Percentiles rank a stretch among this genome's conserved stretches.
phyloP scores from a whole-genome alignment of 2,113 vertebrate species.

The Okapia johnstoni region DNA sequence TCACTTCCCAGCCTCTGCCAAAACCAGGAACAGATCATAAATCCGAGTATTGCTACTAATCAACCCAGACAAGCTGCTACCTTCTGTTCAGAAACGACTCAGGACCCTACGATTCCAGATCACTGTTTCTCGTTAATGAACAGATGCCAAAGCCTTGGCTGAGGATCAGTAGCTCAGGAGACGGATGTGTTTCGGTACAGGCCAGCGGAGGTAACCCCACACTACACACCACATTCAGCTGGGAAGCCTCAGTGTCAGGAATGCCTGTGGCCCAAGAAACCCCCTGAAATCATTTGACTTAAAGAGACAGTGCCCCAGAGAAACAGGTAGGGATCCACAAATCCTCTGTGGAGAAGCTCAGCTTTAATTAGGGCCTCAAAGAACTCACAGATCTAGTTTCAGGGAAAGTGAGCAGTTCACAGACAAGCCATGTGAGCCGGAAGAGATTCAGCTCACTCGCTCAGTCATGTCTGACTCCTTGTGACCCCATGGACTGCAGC shows the following conservation, averaged over 20 bases:
- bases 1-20: too few species aligned
- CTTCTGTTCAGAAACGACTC: neutral
- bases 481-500: neutral
- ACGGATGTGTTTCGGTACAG: rapidly evolving
- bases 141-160: neutral
- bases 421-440: neutral
- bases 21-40: neutral
- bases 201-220: neutral
- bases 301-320: neutral
- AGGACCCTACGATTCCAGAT: neutral
- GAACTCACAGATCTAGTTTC: neutral
- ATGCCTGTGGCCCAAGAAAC: neutral
- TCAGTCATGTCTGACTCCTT: neutral
- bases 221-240: neutral
- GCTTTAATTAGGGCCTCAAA: neutral
- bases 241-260: neutral
- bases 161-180: neutral
- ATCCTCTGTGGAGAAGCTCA: neutral
- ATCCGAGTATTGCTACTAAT: neutral
- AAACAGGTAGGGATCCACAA: neutral
- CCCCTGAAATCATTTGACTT: neutral
- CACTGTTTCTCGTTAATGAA: neutral
- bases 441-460: neutral
- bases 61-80: too few species aligned
- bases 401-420: neutral